Conservation (phyloP, 2,113 vertebrate genomes). For the Scalopus aquaticus region DNA sequence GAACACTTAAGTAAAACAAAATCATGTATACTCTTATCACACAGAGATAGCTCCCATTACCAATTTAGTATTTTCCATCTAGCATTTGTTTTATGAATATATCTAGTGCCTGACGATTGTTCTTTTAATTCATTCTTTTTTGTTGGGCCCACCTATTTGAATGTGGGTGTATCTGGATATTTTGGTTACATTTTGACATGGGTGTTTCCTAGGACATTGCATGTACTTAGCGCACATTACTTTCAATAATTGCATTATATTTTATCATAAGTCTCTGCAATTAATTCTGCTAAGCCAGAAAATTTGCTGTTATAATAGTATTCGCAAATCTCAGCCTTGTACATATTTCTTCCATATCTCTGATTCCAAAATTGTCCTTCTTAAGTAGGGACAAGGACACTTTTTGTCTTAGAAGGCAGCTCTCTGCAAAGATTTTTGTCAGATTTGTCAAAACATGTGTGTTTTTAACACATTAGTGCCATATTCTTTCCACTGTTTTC, state of each 20-base stretch:
- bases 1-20: not conserved
- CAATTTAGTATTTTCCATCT: not conserved
- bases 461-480: slow-evolving; percentile 69
- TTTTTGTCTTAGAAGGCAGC: not conserved
- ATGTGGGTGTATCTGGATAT: not conserved
- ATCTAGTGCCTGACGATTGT: not conserved
- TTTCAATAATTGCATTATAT: not conserved
- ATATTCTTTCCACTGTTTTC: slow-evolving; percentile 34
- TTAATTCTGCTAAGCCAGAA: not conserved
- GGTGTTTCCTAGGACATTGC: not conserved
- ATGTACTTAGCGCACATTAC: not conserved
- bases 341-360: not conserved
- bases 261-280: not conserved
- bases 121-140: not conserved
- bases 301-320: not conserved
- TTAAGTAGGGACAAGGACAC: not conserved
- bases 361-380: slow-evolving; percentile 53
- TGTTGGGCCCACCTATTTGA: not conserved
- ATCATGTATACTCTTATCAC: not conserved
- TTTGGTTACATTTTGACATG: not conserved
- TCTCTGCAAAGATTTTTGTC: slow-evolving; percentile 54
- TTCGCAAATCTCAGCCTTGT: not conserved
- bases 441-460: slow-evolving; percentile 67
- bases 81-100: not conserved
- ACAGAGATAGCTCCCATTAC: not conserved